Conservation (phyloP, 2,888 invertebrate species). For the Pandemis cinnamomeana region DNA sequence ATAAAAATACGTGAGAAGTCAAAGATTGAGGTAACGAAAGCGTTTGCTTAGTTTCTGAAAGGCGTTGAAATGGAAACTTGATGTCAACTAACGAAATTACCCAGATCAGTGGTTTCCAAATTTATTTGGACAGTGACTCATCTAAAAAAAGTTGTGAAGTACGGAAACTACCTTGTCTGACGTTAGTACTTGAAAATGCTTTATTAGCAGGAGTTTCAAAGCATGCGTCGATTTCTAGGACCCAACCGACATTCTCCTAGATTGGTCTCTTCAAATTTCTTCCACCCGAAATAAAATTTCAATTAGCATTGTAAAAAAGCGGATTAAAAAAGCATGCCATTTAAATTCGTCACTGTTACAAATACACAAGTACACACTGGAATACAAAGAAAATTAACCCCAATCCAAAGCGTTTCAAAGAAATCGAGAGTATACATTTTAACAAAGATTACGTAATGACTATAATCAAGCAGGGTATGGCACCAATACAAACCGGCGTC, state of each 20-base stretch:
- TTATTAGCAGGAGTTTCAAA: too few relatives aligned
- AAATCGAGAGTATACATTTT: constrained; percentile 7
- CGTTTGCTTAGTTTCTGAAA: background rate
- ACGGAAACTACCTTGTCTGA: too few relatives aligned
- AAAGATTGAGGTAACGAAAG: constrained; percentile 8
- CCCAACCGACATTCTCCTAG: too few relatives aligned
- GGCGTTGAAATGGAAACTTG: background rate
- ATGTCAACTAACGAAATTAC: background rate
- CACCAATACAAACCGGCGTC: constrained; percentile 40
- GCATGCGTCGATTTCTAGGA: too few relatives aligned
- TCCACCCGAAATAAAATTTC: too few relatives aligned
- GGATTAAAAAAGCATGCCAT: background rate
- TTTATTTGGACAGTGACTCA: too few relatives aligned
- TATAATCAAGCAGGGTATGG: constrained; percentile 36
- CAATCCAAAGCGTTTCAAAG: constrained; percentile 5
- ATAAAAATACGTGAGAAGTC: constrained; percentile 10
- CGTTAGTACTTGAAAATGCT: too few relatives aligned
- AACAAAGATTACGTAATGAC: constrained; percentile 22
- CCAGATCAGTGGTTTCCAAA: background rate
- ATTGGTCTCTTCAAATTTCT: too few relatives aligned
- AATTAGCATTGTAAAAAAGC: too few relatives aligned
- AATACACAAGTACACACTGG: background rate
- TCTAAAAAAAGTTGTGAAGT: too few relatives aligned
- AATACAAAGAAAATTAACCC: background rate
- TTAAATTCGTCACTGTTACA: background rate